A percentile compares a stretch with the other conserved stretches of the same genome.
Evolutionary conservation across 1,140 invertebrate genomes (phyloP).

Genomic region (Leguminivora glycinivorella): DNA sequence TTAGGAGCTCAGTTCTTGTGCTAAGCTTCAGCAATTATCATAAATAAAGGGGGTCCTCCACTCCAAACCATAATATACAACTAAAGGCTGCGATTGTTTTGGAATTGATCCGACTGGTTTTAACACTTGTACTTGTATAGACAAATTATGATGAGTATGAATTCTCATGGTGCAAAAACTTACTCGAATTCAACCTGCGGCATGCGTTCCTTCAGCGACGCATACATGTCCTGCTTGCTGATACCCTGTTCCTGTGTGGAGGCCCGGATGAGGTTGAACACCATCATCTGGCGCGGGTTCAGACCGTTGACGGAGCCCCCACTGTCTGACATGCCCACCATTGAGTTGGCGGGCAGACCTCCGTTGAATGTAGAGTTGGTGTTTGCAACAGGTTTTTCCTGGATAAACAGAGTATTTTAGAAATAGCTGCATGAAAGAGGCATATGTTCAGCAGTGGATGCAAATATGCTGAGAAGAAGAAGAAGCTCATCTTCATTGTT

Average conservation of each 20-base stretch:
- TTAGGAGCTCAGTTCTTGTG: too few relatives aligned
- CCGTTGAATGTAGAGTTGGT: slow-evolving; percentile 42
- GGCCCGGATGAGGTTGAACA: slow-evolving; percentile 71
- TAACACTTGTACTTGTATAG: too few relatives aligned
- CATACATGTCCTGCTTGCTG: slow-evolving; percentile 73
- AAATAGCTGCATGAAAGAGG: too few relatives aligned
- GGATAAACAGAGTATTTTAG: slow-evolving; percentile 28
- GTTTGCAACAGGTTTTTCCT: slow-evolving; percentile 52
- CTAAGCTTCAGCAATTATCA: too few relatives aligned
- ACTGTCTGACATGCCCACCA: slow-evolving; percentile 65
- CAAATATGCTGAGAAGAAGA: too few relatives aligned
- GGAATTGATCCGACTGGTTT: too few relatives aligned
- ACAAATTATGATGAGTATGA: too few relatives aligned
- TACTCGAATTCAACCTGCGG: slow-evolving; percentile 74
- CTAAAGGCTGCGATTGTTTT: too few relatives aligned
- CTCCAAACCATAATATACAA: too few relatives aligned
- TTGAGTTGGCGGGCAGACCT: slow-evolving; percentile 69
- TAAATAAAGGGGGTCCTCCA: too few relatives aligned
- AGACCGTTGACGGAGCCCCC: slow-evolving; percentile 63
- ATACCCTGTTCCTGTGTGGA: slow-evolving; percentile 73
- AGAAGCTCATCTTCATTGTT: too few relatives aligned
- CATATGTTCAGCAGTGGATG: too few relatives aligned
- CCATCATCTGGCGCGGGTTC: slow-evolving; percentile 73
- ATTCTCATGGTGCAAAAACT: slow-evolving; percentile 43
- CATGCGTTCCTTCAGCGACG: slow-evolving; percentile 68